Conservation (phyloP, 1,140 invertebrate species). For the Drosophila simulans region DNA sequence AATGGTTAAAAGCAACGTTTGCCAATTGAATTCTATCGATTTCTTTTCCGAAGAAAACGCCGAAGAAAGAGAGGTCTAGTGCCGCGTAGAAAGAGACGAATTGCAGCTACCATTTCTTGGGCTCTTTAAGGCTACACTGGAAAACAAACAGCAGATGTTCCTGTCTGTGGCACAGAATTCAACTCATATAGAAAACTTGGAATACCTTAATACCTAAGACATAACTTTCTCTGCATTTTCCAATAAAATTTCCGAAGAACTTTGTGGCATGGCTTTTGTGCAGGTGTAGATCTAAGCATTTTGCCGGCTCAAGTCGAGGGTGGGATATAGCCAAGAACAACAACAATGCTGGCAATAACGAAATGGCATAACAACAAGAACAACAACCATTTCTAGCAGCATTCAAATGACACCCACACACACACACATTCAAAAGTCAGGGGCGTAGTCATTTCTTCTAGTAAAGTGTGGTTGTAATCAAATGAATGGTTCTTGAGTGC, state of each 20-base stretch:
- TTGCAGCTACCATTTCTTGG: conserved; percentile 11
- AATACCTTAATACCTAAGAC: too few relatives aligned
- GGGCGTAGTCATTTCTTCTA: not conserved
- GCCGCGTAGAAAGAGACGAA: conserved; percentile 7
- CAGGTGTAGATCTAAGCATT: conserved; percentile 21
- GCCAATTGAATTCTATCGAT: conserved; percentile 56
- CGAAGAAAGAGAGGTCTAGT: not conserved
- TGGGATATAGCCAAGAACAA: conserved; percentile 17
- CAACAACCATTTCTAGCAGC: conserved; percentile 14
- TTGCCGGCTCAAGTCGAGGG: conserved; percentile 6
- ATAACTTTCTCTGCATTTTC: conserved; percentile 2
- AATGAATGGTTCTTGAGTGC: too few relatives aligned
- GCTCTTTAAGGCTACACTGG: conserved; percentile 10
- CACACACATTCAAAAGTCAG: not conserved
- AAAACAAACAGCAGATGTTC: not conserved
- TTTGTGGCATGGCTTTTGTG: not conserved
- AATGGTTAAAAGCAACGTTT: conserved; percentile 34
- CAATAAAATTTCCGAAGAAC: not conserved
- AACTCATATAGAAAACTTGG: not conserved
- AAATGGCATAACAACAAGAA: conserved; percentile 18
- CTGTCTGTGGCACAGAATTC: not conserved
- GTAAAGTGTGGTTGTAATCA: too few relatives aligned
- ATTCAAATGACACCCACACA: conserved; percentile 37
- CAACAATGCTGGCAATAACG: conserved; percentile 23
- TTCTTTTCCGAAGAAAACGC: conserved; percentile 17